Evolutionary conservation across 2,888 invertebrate genomes (phyloP).

Genomic region (Napeogenes sylphis): DNA sequence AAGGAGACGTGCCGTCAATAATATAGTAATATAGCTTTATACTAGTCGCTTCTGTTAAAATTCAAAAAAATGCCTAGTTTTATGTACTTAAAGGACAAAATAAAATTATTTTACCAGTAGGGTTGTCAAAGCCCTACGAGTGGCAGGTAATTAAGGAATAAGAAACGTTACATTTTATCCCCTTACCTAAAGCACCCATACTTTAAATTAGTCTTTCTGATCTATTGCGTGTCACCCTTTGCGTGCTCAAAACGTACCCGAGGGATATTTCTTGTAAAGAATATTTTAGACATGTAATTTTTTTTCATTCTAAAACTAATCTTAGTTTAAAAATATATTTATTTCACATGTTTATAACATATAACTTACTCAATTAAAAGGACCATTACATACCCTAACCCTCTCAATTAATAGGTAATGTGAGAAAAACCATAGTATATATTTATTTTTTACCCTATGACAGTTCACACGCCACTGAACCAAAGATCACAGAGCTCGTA

Average conservation of each 20-base stretch:
- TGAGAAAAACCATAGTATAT: conserved; percentile 10
- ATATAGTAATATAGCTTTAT: no score
- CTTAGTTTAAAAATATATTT: no score
- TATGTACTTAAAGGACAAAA: neutral
- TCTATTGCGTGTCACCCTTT: conserved; percentile 14
- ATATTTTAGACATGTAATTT: no score
- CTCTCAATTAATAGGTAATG: conserved; percentile 5
- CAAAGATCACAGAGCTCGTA: conserved; percentile 54
- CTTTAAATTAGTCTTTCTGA: conserved; percentile 19
- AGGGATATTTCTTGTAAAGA: neutral
- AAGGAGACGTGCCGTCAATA: no score
- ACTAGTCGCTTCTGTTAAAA: no score
- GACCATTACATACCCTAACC: neutral
- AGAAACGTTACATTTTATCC: conserved; percentile 25
- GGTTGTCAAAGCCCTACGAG: conserved; percentile 25
- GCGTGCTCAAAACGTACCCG: conserved; percentile 6
- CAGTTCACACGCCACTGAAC: conserved; percentile 36
- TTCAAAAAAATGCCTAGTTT: neutral
- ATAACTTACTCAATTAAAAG: no score
- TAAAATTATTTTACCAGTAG: neutral
- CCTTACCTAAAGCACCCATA: conserved; percentile 9
- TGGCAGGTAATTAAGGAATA: conserved; percentile 29
- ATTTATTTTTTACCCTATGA: conserved; percentile 22
- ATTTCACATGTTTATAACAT: no score
- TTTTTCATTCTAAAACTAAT: no score